phyloP scores from a whole-genome alignment of 1,140 invertebrate species.

The Catajapyx aquilonaris region DNA sequence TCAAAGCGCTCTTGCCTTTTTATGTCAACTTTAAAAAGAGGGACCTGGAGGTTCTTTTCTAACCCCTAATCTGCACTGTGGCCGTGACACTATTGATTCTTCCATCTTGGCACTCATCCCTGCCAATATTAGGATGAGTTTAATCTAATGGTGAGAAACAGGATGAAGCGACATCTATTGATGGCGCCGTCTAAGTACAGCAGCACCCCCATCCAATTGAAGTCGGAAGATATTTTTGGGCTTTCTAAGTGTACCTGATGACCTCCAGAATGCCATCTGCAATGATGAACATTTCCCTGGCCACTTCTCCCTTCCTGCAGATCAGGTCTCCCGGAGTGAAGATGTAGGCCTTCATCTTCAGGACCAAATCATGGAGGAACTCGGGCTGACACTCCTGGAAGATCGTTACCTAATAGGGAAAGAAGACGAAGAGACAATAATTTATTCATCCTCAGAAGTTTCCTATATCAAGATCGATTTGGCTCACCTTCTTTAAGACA shows the following conservation, averaged over 20 bases:
- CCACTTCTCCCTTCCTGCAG: slow-evolving; percentile 83
- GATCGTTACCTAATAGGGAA: slow-evolving; percentile 40
- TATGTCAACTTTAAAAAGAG: too few relatives aligned
- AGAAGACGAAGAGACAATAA: slow-evolving; percentile 3
- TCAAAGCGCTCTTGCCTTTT: too few relatives aligned
- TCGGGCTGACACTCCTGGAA: slow-evolving; percentile 94
- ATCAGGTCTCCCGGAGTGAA: slow-evolving; percentile 93
- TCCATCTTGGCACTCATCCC: too few relatives aligned
- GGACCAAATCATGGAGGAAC: slow-evolving; percentile 84
- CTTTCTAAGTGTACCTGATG: slow-evolving; percentile 49
- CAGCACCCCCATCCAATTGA: too few relatives aligned
- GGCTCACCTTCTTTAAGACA: slow-evolving; percentile 75
- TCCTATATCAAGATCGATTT: slow-evolving; percentile 1
- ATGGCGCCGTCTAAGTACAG: too few relatives aligned
- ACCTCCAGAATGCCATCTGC: slow-evolving; percentile 92
- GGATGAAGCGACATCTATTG: too few relatives aligned
- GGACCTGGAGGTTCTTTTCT: too few relatives aligned
- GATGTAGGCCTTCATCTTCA: slow-evolving; percentile 96
- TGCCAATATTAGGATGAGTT: too few relatives aligned
- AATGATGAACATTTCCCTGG: slow-evolving; percentile 95
- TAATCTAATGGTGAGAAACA: too few relatives aligned
- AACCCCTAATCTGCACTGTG: too few relatives aligned
- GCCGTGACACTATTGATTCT: too few relatives aligned
- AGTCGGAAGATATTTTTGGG: too few relatives aligned
- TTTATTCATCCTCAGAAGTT: not conserved